These are phyloP conservation scores for Phyllotreta cruciferae DNA, from an alignment of 2,888 invertebrate species.

Conservation along the genomic window DNA sequence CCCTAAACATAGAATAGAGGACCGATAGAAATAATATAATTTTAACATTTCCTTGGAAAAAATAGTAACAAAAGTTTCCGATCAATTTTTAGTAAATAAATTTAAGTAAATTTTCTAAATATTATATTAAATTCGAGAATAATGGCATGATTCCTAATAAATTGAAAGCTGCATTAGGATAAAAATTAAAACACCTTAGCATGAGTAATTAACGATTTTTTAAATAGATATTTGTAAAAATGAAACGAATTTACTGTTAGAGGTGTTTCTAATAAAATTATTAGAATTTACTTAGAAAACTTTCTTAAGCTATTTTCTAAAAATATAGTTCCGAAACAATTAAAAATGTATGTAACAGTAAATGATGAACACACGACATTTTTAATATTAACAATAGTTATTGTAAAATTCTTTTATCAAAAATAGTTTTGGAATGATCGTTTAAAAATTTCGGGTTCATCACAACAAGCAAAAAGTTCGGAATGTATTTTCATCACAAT, in stretches of 20 bases:
- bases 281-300: too few relatives aligned
- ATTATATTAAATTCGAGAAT: too few relatives aligned
- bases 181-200: too few relatives aligned
- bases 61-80: conserved; percentile 17
- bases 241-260: too few relatives aligned
- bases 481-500: conserved; percentile 47
- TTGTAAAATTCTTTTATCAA: neutral
- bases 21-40: conserved; percentile 40
- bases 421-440: neutral
- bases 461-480: conserved; percentile 37
- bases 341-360: conserved; percentile 17
- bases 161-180: too few relatives aligned
- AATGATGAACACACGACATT: neutral
- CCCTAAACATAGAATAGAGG: conserved; percentile 48
- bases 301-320: neutral
- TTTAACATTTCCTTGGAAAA: conserved; percentile 27
- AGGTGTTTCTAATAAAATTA: too few relatives aligned
- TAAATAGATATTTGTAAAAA: too few relatives aligned
- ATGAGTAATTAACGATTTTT: too few relatives aligned
- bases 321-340: conserved; percentile 9
- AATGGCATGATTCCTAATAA: too few relatives aligned
- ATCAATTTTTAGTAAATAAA: neutral
- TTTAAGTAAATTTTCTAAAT: neutral
- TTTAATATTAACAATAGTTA: neutral
- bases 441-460: conserved; percentile 15